Evolutionary conservation across 2,888 invertebrate species (phyloP).

Genomic region (Brachyptera putata): DNA sequence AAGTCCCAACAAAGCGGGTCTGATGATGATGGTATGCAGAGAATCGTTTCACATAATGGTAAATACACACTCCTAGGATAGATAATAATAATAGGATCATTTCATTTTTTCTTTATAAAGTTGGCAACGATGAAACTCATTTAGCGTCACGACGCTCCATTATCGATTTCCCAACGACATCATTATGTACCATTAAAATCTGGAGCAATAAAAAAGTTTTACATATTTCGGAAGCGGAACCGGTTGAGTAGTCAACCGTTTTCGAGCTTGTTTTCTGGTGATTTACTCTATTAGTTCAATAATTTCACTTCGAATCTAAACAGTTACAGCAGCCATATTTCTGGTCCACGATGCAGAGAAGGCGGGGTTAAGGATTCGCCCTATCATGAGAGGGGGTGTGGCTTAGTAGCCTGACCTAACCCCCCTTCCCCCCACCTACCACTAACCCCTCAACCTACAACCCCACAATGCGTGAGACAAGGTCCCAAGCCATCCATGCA

Average conservation of each 20-base stretch:
- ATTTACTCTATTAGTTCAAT: neutral
- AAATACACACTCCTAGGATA: too few relatives aligned
- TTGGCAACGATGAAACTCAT: neutral
- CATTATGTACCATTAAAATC: constrained; percentile 17
- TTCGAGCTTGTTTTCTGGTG: neutral
- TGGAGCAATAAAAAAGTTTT: neutral
- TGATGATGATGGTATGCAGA: neutral
- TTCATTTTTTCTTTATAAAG: neutral
- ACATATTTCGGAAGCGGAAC: constrained; percentile 10
- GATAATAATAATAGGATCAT: too few relatives aligned
- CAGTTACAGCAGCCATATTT: constrained; percentile 30
- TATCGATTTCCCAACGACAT: constrained; percentile 17
- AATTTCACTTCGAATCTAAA: neutral
- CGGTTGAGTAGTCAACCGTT: neutral
- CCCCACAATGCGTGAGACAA: constrained; percentile 15
- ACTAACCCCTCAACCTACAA: neutral
- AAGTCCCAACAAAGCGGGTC: neutral
- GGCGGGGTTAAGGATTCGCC: constrained; percentile 31
- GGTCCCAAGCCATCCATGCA: constrained; percentile 2
- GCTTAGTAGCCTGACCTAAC: constrained; percentile 15
- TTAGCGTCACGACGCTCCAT: neutral
- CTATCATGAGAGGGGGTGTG: constrained; percentile 24
- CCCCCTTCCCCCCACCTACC: neutral
- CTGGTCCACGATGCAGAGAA: neutral
- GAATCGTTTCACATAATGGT: too few relatives aligned